phyloP scores from a whole-genome alignment of 2,888 invertebrate genomes.

The Drosophila merina region DNA sequence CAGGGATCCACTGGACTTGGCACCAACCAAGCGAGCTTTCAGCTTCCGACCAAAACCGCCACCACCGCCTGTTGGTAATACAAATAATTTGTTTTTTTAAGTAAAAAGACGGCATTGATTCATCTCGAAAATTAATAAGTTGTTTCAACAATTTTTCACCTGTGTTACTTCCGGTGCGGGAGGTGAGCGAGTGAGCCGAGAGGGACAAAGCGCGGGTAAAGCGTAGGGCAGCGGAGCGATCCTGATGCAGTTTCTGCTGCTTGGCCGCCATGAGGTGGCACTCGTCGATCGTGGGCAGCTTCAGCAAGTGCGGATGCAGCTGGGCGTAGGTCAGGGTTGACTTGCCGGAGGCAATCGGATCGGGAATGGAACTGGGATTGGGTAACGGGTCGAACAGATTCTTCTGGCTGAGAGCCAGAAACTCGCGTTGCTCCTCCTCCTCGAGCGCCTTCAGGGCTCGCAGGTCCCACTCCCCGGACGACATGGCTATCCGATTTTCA shows the following conservation, averaged over 20 bases:
- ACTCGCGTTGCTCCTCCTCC: constrained; percentile 83
- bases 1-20: constrained; percentile 73
- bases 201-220: constrained; percentile 80
- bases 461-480: constrained; percentile 84
- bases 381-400: constrained; percentile 79
- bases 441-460: constrained; percentile 84
- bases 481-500: constrained; percentile 68
- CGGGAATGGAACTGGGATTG: constrained; percentile 44
- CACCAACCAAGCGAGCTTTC: constrained; percentile 66
- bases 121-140: too few species aligned
- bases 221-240: constrained; percentile 63
- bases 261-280: constrained; percentile 73
- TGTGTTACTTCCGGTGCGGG: constrained; percentile 48
- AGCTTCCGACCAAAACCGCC: constrained; percentile 69
- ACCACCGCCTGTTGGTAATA: constrained; percentile 20
- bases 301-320: constrained; percentile 79
- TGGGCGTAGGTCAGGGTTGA: constrained; percentile 70
- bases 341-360: constrained; percentile 30
- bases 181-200: constrained; percentile 77
- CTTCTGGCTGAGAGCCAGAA: constrained; percentile 81
- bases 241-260: constrained; percentile 54
- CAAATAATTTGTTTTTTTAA: neutral
- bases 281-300: constrained; percentile 82
- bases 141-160: neutral
- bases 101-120: too few species aligned